Evolutionary conservation across 2,113 vertebrate species (phyloP).

Genomic region (Felis chaus): DNA sequence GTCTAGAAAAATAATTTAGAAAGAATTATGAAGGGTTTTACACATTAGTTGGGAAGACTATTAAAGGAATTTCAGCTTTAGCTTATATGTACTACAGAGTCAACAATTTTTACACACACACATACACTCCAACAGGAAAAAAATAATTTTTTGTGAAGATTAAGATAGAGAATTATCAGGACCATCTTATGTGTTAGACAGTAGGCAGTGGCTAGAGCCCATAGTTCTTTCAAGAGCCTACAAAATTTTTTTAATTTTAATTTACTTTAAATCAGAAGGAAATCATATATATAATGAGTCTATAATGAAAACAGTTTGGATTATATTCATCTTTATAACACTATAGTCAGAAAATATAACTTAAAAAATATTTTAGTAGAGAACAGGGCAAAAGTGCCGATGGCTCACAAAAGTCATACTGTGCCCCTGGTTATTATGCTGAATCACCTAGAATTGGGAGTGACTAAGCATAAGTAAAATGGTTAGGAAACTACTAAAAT

Average conservation of each 20-base stretch:
- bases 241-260: background rate
- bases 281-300: background rate
- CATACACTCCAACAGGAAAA: background rate
- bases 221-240: background rate
- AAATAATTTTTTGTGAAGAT: background rate
- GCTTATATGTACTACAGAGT: background rate
- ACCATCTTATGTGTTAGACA: background rate
- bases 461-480: conserved; percentile 8
- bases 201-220: background rate
- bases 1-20: conserved; percentile 18
- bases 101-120: background rate
- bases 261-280: background rate
- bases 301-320: background rate
- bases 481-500: background rate
- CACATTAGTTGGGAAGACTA: background rate
- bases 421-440: background rate
- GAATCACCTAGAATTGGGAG: background rate
- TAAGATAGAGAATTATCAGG: background rate
- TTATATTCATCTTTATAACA: conserved; percentile 21
- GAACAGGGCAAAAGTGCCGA: background rate
- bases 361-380: background rate
- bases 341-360: background rate
- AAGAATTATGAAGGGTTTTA: background rate
- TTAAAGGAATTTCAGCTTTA: conserved; percentile 16
- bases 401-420: background rate